Evolutionary conservation across 2,888 invertebrate genomes (phyloP).

Genomic region (Epinotia bilunana): DNA sequence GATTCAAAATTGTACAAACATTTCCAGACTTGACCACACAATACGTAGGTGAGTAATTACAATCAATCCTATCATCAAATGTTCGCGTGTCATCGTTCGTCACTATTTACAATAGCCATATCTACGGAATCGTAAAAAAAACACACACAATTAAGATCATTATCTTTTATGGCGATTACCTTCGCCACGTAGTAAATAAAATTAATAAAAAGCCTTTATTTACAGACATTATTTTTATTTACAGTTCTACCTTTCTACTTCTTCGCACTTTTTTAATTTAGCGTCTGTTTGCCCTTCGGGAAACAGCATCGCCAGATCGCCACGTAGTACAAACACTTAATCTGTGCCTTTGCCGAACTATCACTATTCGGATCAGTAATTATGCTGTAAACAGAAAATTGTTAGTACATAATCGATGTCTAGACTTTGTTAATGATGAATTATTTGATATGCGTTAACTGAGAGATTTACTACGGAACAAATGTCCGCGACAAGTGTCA

Average conservation of each 20-base stretch:
- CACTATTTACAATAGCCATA: not conserved
- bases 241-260: too few species aligned
- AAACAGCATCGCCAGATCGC: too few species aligned
- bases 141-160: conserved; percentile 10
- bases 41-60: not conserved
- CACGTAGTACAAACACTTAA: not conserved
- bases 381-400: conserved; percentile 10
- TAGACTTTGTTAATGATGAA: too few species aligned
- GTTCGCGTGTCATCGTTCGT: not conserved
- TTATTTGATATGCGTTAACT: not conserved
- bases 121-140: conserved; percentile 1
- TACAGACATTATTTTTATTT: too few species aligned
- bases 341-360: not conserved
- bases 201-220: too few species aligned
- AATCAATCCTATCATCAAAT: conserved; percentile 1
- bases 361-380: not conserved
- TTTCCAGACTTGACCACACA: not conserved
- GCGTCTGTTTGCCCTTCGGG: too few species aligned
- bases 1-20: not conserved
- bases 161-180: conserved; percentile 18
- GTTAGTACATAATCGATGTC: not conserved
- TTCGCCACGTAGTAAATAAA: not conserved
- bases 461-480: not conserved
- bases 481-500: not conserved
- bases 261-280: too few species aligned